phyloP scores from a whole-genome alignment of 2,113 vertebrate genomes.

The Burhinus bistriatus region DNA sequence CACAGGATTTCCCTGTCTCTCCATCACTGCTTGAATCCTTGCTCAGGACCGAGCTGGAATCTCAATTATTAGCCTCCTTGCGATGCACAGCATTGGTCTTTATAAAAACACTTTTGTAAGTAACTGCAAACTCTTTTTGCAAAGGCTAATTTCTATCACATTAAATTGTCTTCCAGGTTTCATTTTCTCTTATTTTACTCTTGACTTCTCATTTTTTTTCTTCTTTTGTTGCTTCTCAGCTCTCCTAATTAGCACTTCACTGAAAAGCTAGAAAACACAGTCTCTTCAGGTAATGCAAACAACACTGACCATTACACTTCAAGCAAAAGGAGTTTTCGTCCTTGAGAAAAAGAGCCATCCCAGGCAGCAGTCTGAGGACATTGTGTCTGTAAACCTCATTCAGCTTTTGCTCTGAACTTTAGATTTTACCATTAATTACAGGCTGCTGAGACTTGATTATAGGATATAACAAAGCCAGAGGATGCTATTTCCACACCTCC shows the following conservation, averaged over 20 bases:
- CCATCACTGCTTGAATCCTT: background rate
- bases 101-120: conserved; percentile 8
- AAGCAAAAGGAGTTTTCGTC: conserved; percentile 4
- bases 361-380: background rate
- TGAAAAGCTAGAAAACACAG: conserved; percentile 8
- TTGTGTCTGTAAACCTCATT: conserved; percentile 15
- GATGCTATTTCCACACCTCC: background rate
- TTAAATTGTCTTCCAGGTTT: background rate
- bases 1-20: background rate
- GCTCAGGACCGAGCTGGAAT: background rate
- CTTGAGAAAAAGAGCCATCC: background rate
- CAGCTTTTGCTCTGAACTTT: conserved; percentile 32
- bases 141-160: background rate
- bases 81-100: background rate
- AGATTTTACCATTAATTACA: conserved; percentile 45
- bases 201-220: background rate
- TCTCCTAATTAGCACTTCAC: conserved; percentile 38
- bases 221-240: conserved; percentile 21
- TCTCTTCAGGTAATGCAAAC: conserved; percentile 1
- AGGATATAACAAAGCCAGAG: conserved; percentile 10
- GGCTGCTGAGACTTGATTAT: conserved; percentile 1
- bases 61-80: background rate
- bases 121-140: conserved; percentile 20
- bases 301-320: background rate
- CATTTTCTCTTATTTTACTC: conserved; percentile 7